Conservation (phyloP, 2,888 invertebrate genomes). For the Hirudinaria manillensis region DNA sequence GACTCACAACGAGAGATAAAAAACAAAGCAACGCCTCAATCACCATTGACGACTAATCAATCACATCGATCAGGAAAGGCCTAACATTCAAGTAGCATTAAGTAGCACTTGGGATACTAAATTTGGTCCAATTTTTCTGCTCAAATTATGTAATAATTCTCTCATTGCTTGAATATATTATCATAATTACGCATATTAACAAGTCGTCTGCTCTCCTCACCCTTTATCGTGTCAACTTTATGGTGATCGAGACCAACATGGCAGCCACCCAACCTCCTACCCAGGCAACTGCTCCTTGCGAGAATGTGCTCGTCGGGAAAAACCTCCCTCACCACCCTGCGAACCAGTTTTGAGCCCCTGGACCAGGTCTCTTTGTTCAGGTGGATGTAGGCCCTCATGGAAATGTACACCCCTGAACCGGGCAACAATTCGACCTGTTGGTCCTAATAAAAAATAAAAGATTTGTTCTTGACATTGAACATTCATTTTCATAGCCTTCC, state of each 20-base stretch:
- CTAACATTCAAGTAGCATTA: neutral
- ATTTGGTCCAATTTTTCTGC: neutral
- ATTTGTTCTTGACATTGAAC: neutral
- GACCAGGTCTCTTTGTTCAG: conserved; percentile 23
- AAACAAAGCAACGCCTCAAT: no score
- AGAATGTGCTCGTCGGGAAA: conserved; percentile 35
- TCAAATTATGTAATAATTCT: neutral
- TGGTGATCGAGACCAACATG: conserved; percentile 33
- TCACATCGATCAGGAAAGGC: neutral
- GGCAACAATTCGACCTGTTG: conserved; percentile 36
- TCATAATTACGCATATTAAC: no score
- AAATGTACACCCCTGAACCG: conserved; percentile 34
- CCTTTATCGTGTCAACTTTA: conserved; percentile 36
- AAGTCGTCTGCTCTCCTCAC: no score
- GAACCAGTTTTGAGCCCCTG: conserved; percentile 34
- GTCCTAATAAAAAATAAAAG: conserved; percentile 6
- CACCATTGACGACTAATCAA: no score
- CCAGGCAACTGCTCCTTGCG: conserved; percentile 34
- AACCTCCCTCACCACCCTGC: conserved; percentile 34
- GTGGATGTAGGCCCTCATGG: conserved; percentile 18
- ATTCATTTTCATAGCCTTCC: no score
- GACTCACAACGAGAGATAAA: neutral
- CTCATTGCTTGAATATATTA: no score
- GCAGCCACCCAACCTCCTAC: conserved; percentile 30
- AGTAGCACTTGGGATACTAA: no score